Evolutionary conservation across 2,888 invertebrate genomes (phyloP).

Genomic region (Argynnis bischoffii): DNA sequence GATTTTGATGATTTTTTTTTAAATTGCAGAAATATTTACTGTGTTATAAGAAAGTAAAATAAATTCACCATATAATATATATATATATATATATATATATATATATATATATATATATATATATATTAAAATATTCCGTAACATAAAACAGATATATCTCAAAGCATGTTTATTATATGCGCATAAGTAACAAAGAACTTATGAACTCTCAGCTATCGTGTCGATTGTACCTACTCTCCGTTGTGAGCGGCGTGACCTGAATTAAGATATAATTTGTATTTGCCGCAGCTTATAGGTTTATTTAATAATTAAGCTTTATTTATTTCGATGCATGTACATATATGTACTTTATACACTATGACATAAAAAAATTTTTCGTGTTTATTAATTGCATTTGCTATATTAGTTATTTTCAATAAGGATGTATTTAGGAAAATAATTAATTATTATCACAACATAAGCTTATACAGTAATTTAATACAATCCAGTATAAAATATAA

Average conservation of each 20-base stretch:
- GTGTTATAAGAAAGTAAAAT: too few relatives aligned
- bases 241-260: slow-evolving; percentile 23
- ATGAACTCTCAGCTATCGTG: slow-evolving; percentile 26
- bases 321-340: not conserved
- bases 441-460: too few relatives aligned
- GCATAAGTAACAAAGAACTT: slow-evolving; percentile 23
- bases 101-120: too few relatives aligned
- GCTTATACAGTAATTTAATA: too few relatives aligned
- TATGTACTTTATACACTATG: not conserved
- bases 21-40: too few relatives aligned
- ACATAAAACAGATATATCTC: slow-evolving; percentile 8
- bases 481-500: too few relatives aligned
- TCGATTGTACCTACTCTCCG: slow-evolving; percentile 24
- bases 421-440: too few relatives aligned
- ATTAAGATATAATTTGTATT: slow-evolving; percentile 23
- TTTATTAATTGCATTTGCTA: too few relatives aligned
- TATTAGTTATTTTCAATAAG: too few relatives aligned
- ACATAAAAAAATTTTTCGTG: too few relatives aligned
- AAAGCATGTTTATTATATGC: slow-evolving; percentile 19
- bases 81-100: too few relatives aligned
- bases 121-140: not conserved
- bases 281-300: slow-evolving; percentile 14
- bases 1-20: not conserved
- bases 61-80: too few relatives aligned
- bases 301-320: not conserved